Conservation (phyloP, 2,113 vertebrate genomes). For the Xerus inauris region DNA sequence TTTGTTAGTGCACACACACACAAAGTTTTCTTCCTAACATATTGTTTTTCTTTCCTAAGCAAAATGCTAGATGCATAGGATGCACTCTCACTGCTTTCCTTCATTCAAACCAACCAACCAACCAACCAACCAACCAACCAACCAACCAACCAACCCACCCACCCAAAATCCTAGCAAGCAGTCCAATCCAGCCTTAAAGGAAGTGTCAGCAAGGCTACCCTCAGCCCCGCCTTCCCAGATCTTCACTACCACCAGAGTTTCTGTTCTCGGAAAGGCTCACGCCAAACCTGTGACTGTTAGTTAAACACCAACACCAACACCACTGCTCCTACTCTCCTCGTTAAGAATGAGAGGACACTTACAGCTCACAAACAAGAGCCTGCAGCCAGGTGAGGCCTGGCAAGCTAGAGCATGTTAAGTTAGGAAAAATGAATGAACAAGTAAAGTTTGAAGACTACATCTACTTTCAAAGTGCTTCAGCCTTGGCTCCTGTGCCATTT, state of each 20-base stretch:
- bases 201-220: neutral
- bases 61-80: neutral
- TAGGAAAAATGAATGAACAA: neutral
- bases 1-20: too few species aligned
- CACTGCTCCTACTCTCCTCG: neutral
- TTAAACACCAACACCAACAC: neutral
- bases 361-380: neutral
- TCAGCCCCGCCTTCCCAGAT: neutral
- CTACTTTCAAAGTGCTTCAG: neutral
- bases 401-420: neutral
- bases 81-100: neutral
- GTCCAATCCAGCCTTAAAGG: neutral
- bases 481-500: neutral
- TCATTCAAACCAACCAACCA: neutral
- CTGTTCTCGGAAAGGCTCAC: neutral
- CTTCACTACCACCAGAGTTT: neutral
- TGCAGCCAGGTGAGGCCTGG: neutral
- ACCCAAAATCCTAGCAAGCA: neutral
- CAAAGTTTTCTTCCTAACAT: constrained; percentile 2
- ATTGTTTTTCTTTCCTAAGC: neutral
- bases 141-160: neutral
- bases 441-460: neutral
- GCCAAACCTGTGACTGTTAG: neutral
- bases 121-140: neutral
- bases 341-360: neutral